Percentiles rank a stretch among this genome's conserved stretches.
Evolutionary conservation across 2,113 vertebrate species (phyloP).

Genomic region (Glaucidium brasilianum): DNA sequence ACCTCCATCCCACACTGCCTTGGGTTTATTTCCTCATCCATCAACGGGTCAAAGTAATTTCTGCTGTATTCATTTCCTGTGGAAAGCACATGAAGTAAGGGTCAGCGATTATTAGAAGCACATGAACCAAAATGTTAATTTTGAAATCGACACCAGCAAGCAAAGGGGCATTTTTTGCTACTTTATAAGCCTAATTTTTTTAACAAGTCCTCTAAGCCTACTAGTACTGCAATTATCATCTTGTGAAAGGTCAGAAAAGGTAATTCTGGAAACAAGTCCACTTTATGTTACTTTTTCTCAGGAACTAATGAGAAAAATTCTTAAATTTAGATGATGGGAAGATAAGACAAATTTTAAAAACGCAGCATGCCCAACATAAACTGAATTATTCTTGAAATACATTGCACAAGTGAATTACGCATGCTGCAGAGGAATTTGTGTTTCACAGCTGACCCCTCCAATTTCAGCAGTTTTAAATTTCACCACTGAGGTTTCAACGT

Average conservation of each 20-base stretch:
- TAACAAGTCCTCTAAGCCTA: constrained; percentile 80
- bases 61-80: constrained; percentile 93
- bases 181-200: constrained; percentile 86
- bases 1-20: constrained; percentile 87
- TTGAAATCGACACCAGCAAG: constrained; percentile 88
- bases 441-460: constrained; percentile 26
- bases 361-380: background rate
- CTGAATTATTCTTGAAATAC: constrained; percentile 23
- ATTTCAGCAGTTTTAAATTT: constrained; percentile 67
- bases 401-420: background rate
- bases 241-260: constrained; percentile 90
- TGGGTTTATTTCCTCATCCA: constrained; percentile 89
- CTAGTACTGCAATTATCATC: constrained; percentile 93
- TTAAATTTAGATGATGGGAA: constrained; percentile 71
- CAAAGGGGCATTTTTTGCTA: constrained; percentile 79
- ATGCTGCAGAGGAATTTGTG: background rate
- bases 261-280: constrained; percentile 91
- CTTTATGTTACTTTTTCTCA: constrained; percentile 88
- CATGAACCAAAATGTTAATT: constrained; percentile 99
- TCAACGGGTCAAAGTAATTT: constrained; percentile 96
- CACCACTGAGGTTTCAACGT: constrained; percentile 31
- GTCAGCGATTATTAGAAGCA: constrained; percentile 99
- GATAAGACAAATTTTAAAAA: background rate
- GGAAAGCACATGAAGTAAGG: constrained; percentile 87
- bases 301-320: constrained; percentile 90